Conservation (phyloP, 2,888 invertebrate species). For the Lissocephala sabroskyi region DNA sequence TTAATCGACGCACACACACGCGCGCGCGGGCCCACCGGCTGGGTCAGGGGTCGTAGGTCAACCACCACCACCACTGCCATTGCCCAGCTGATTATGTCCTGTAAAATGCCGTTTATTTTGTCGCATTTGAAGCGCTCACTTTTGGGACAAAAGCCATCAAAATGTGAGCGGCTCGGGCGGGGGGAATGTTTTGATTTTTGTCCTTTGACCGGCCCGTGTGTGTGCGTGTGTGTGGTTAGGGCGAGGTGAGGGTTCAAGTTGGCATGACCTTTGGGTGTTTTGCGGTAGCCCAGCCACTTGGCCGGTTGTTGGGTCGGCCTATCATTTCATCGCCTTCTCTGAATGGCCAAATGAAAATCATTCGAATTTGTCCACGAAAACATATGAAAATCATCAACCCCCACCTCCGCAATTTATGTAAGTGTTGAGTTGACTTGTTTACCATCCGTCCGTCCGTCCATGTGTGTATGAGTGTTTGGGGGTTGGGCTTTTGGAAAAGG, state of each 20-base stretch:
- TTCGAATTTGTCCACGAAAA: too few species aligned
- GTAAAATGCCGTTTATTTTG: conserved; percentile 51
- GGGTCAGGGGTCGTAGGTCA: conserved; percentile 12
- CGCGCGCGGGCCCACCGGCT: neutral
- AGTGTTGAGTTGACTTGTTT: too few species aligned
- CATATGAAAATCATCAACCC: too few species aligned
- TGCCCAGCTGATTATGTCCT: conserved; percentile 35
- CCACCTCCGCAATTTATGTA: too few species aligned
- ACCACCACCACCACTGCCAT: conserved; percentile 10
- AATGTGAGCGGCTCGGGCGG: neutral
- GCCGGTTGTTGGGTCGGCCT: too few species aligned
- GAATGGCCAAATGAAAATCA: too few species aligned
- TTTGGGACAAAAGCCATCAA: conserved; percentile 44
- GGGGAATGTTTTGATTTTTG: conserved; percentile 15
- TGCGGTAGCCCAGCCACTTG: too few species aligned
- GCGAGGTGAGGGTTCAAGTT: conserved; percentile 1
- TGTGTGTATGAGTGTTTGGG: neutral
- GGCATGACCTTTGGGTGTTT: conserved; percentile 2
- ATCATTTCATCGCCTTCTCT: too few species aligned
- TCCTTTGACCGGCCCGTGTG: conserved; percentile 12
- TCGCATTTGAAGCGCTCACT: conserved; percentile 49
- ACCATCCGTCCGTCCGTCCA: neutral
- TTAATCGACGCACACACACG: conserved; percentile 33
- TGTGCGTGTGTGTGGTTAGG: neutral
- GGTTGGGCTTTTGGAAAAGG: conserved; percentile 10